Base-by-base conservation (phyloP, 1,140 invertebrate species). In the Helicoverpa armigera region DNA sequence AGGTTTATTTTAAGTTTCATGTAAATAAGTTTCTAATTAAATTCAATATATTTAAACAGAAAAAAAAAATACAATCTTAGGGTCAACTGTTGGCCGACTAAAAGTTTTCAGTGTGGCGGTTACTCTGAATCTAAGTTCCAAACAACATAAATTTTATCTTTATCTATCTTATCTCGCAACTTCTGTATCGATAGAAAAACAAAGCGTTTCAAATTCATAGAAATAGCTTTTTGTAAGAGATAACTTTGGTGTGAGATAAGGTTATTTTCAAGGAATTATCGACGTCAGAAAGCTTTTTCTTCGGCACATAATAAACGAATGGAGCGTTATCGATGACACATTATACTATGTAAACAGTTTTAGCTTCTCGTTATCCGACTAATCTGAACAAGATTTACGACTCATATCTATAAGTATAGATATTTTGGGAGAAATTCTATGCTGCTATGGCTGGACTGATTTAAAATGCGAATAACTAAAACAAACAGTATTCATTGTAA, bases 251-350 rank as follows among this genome's bases (percentile, higher is more conserved):
- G 16, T 50, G 10, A 35, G 75, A 77, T 67, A 65, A 53, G 43
- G 31, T 23, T 31, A 43, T 77, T 65, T 77, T 77, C 75, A 23
- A 14, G 18, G 61, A 67, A 77, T 67, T 67, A 12, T 54, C 51
- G 58, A 77, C 75, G 48, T 18, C 75, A 43, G 50, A 77, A 77
- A 77, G 48, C 61, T 77, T 77, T 77, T 54, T 63, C 75, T 77
- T 35, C 31, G 61, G 31, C 50, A 31, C 50, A 35, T 77, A 53
- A 77, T 77, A 63, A 61, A 60, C 56, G 56, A 48, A 51, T 50
- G 48, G 9, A 13, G n/a, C 48, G 75, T 67, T 67, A 77, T 67
- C 61, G 3, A 14, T 65, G 29, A 54, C 51, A 77, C 14, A 67
- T 43, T 48, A 50, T 63, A 67, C 61, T 76, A 3, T 77, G 75